A percentile compares a stretch with the other conserved stretches of the same genome.
These are phyloP conservation scores for Acronicta aceris DNA, from an alignment of 2,888 invertebrate species.

Conservation along the genomic window DNA sequence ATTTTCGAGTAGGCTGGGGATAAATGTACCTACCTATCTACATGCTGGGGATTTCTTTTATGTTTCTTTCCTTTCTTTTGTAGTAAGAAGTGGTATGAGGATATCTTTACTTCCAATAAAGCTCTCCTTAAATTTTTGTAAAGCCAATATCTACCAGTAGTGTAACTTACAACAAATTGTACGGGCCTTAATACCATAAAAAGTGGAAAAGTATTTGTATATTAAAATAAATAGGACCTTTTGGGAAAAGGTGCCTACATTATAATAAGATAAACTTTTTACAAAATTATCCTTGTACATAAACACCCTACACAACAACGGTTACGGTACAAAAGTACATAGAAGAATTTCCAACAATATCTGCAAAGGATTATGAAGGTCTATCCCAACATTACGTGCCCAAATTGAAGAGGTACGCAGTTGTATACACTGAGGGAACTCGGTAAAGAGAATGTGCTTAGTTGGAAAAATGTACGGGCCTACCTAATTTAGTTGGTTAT, in stretches of 20 bases:
- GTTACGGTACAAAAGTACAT: slow-evolving; percentile 37
- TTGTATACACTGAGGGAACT: slow-evolving; percentile 49
- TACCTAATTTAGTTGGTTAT: slow-evolving; percentile 58
- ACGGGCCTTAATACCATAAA: no score
- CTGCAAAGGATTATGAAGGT: slow-evolving; percentile 55
- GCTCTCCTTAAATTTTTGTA: no score
- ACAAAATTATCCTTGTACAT: slow-evolving; percentile 19
- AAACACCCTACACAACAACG: slow-evolving; percentile 38
- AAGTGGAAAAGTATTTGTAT: no score
- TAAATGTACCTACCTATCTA: slow-evolving; percentile 2
- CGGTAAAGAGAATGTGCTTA: slow-evolving; percentile 58
- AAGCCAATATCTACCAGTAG: no score
- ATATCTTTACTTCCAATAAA: no score
- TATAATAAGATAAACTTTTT: slow-evolving; percentile 40
- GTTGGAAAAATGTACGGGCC: slow-evolving; percentile 52
- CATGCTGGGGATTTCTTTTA: background rate
- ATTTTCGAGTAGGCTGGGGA: slow-evolving; percentile 6
- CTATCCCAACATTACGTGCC: slow-evolving; percentile 54
- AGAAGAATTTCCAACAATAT: slow-evolving; percentile 53
- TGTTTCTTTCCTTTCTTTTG: background rate
- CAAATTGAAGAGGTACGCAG: slow-evolving; percentile 54
- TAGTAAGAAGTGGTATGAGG: background rate
- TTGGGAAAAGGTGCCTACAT: no score
- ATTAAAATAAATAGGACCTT: no score
- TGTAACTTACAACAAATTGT: no score